phyloP scores from a whole-genome alignment of 2,888 invertebrate species.

The Leptinotarsa rubiginosa region DNA sequence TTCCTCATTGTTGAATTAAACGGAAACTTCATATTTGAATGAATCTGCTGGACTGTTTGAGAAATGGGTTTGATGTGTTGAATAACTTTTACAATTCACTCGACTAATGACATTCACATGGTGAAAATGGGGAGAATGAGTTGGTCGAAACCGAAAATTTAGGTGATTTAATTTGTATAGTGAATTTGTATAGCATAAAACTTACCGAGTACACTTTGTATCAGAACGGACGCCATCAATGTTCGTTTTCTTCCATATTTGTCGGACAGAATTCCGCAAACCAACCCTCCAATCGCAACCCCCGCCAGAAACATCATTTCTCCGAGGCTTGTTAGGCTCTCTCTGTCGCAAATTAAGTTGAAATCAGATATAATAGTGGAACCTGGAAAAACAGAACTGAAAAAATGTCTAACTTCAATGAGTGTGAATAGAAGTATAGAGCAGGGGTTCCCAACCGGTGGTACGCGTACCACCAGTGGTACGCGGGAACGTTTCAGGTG shows the following conservation, averaged over 20 bases:
- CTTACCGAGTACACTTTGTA: slow-evolving; percentile 76
- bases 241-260: slow-evolving; percentile 83
- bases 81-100: no score
- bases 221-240: slow-evolving; percentile 76
- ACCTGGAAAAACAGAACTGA: slow-evolving; percentile 62
- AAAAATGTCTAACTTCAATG: slow-evolving; percentile 4
- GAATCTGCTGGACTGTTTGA: no score
- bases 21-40: no score
- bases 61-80: no score
- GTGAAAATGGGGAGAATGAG: no score
- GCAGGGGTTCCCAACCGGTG: no score
- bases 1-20: no score
- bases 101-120: no score
- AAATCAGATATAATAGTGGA: slow-evolving; percentile 82
- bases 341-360: slow-evolving; percentile 80
- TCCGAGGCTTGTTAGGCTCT: slow-evolving; percentile 76
- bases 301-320: slow-evolving; percentile 84
- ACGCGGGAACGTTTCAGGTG: no score
- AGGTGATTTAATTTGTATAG: no score
- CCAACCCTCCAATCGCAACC: slow-evolving; percentile 81
- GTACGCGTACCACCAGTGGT: no score
- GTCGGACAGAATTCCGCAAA: slow-evolving; percentile 84
- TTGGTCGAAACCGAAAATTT: no score
- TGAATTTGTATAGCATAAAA: neutral
- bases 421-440: neutral